Conservation (phyloP, 1,140 invertebrate genomes). For the Aleiodes sp. region DNA sequence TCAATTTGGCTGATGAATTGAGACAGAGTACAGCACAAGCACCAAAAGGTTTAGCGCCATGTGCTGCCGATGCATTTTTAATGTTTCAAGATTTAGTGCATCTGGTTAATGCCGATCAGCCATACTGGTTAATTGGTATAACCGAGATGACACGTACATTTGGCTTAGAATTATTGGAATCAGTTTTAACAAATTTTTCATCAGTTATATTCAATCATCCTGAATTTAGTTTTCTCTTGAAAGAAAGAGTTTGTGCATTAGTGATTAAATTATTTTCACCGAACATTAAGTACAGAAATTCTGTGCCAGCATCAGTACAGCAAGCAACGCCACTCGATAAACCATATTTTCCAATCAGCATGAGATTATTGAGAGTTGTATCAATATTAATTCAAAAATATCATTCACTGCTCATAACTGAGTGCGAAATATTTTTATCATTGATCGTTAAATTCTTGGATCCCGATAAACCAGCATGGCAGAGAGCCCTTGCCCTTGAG, state of each 20-base stretch:
- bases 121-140: conserved; percentile 93
- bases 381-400: conserved; percentile 94
- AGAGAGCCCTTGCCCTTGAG: conserved; percentile 92
- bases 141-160: conserved; percentile 98
- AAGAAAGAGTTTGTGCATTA: conserved; percentile 96
- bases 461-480: conserved; percentile 95
- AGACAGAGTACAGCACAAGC: conserved; percentile 79
- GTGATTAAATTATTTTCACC: conserved; percentile 98
- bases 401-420: conserved; percentile 92
- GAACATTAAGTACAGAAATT: conserved; percentile 89
- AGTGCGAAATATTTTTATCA: conserved; percentile 98
- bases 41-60: conserved; percentile 85
- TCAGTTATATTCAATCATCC: conserved; percentile 93
- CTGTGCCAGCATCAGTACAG: conserved; percentile 61
- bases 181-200: conserved; percentile 90
- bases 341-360: conserved; percentile 96
- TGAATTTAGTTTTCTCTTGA: conserved; percentile 94
- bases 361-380: conserved; percentile 92
- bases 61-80: conserved; percentile 94
- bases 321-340: conserved; percentile 82
- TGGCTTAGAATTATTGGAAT: conserved; percentile 94
- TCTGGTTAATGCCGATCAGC: conserved; percentile 95
- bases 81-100: conserved; percentile 98
- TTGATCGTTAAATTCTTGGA: conserved; percentile 97
- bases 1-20: conserved; percentile 72